Base-by-base conservation (phyloP, 2,888 invertebrate species). In the Oxystoma pomonae region DNA sequence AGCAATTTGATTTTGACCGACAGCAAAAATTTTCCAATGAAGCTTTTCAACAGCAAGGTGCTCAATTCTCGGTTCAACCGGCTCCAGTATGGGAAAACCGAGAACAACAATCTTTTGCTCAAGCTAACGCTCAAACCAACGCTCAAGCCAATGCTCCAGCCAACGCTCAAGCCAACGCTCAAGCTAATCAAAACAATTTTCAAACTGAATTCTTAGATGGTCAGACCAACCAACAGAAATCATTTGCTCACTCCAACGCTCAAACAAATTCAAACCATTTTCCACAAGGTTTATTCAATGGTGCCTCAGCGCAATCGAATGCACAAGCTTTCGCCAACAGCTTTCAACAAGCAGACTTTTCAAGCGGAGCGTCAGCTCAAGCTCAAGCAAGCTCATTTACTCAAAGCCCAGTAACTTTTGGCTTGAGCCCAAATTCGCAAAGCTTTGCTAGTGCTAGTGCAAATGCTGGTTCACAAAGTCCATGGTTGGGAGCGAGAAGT, bases 51-150 rank as follows among this genome's bases (percentile, higher is more conserved):
- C 5, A 12, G 3, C 5, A 3, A 7, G 35, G 35, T 35, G 3
- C 12, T 35, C 35, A 35, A 35, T 35, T 35, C 12, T 35, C 35
- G 5, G 3, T n/a, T 16, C 53, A 53, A 18, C 3, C 53, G n/a
- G 53, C 53, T 9, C 53, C 18, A 17, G 53, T 18, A 9, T n/a
- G 16, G 16, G 16, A 53, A 53, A 53, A 18, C 35, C 35, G 35
- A 35, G n/a, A n/a, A n/a, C n/a, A n/a, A n/a, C n/a, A n/a, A n/a
- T n/a, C n/a, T 2, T 57, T 61, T 20, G 20, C 18, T 5, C 60
- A 63, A 57, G 16, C 57, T 57, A 55, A 20, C 16, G 57, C 57
- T 57, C 60, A 60, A 57, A 49, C 56, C 1, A 58, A 20, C 12
- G 51, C 20, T 20, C 17, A 55, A 22, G 18, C 49, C 20, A 50